Evolutionary conservation across 2,888 invertebrate species (phyloP), one percentile per base, ranked within the genome.

Genomic region (Leptopterna dolabrata): DNA sequence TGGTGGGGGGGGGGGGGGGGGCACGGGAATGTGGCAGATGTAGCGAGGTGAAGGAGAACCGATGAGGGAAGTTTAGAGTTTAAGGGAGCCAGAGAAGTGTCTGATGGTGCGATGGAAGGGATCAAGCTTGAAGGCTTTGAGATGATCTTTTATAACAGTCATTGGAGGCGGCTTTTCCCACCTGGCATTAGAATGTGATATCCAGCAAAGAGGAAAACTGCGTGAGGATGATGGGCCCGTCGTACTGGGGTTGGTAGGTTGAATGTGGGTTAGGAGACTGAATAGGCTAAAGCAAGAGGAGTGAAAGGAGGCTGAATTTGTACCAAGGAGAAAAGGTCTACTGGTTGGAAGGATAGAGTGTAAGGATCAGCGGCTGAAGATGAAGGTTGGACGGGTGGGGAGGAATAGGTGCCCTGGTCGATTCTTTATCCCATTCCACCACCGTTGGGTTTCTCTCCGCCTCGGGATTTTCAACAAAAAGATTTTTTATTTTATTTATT

Each of bases 151-250:
- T 63, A 63, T 63, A 63, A 63, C 63, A 63, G 63, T 63, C 63
- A 63, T 63, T 63, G 63, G 63, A 63, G 63, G 63, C 63, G 63
- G 63, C 63, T 63, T 63, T n/a, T 27, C 63, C 63, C 19, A 63
- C 63, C 63, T 63, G 63, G 63, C 63, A 63, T 63, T 63, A 63
- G 63, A 63, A 63, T 63, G 63, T 63, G 63, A 63, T 63, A 63
- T 63, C 63, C 63, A 24, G 63, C 63, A 63, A 63, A 63, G 63
- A 63, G 24, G 63, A 63, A 63, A 63, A 63, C 63, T 63, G 7
- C 63, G 63, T 1, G 63, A 63, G 24, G 19, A 47, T 47, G 47
- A 47, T 24, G 63, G 24, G 63, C 36, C 36, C 36, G 19, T 63
- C 63, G 63, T 16, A 47, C 47, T 4, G 16, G 63, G 63, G 24